Evolutionary conservation across 2,888 invertebrate species (phyloP).

Genomic region (Euplexia lucipara): DNA sequence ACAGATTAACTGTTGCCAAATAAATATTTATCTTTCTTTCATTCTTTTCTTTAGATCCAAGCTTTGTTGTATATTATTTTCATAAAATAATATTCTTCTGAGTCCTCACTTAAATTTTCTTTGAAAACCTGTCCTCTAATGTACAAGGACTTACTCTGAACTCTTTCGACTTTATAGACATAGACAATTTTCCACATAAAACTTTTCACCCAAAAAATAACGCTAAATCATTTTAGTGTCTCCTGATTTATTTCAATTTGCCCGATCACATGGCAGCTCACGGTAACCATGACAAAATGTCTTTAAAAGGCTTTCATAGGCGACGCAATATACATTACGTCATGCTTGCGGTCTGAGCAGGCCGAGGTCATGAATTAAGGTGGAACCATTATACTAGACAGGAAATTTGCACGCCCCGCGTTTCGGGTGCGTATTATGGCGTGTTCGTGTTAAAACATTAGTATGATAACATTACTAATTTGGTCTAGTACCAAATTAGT

Average conservation of each 20-base stretch:
- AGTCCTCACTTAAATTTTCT: no score
- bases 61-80: no score
- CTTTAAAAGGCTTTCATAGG: conserved; percentile 72
- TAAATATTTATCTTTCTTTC: no score
- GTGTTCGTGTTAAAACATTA: conserved; percentile 56
- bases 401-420: conserved; percentile 81
- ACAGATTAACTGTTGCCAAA: no score
- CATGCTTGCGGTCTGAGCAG: conserved; percentile 75
- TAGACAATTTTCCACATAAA: not conserved
- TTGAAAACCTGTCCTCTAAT: not conserved
- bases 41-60: no score
- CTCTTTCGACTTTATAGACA: conserved; percentile 2
- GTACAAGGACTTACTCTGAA: not conserved
- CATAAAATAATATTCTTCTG: no score
- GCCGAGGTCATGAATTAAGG: conserved; percentile 82
- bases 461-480: conserved; percentile 58
- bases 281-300: conserved; percentile 63
- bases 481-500: conserved; percentile 59
- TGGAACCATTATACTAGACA: conserved; percentile 79
- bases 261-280: conserved; percentile 52
- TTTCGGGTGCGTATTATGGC: conserved; percentile 73
- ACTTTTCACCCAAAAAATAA: not conserved
- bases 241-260: conserved; percentile 48
- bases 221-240: conserved; percentile 1
- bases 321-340: conserved; percentile 79